Percentiles rank a stretch among this genome's conserved stretches.
Conservation (phyloP, 2,797 vertebrate species). For the Chromobotia macracanthus region DNA sequence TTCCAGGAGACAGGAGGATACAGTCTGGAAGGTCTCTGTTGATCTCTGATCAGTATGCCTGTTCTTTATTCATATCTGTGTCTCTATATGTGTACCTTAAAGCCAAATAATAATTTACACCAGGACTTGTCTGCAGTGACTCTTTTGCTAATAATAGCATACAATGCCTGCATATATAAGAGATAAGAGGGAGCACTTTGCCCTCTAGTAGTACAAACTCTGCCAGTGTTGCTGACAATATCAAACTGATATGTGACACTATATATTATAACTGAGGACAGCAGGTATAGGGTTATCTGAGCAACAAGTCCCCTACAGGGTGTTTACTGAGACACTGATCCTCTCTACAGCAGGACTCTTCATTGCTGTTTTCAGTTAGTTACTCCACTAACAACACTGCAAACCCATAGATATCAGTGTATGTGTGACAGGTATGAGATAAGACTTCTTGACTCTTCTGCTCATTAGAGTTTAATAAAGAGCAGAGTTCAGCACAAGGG, state of each 20-base stretch:
- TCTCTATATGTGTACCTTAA: neutral
- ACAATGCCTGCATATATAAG: no score
- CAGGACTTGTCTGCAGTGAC: neutral
- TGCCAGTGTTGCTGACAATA: no score
- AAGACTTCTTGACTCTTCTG: conserved; percentile 52
- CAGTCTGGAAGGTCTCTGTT: conserved; percentile 4
- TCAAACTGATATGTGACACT: no score
- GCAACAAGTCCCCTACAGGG: no score
- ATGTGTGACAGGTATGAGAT: conserved; percentile 52
- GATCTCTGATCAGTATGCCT: conserved; percentile 14
- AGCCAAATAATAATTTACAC: neutral
- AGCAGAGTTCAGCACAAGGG: conserved; percentile 57
- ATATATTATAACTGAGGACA: neutral
- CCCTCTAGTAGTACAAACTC: no score
- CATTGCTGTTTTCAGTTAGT: no score
- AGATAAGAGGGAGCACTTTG: no score
- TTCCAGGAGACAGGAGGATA: conserved; percentile 8
- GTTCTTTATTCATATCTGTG: conserved; percentile 24
- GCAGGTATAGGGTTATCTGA: no score
- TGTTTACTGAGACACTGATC: neutral
- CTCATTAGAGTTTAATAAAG: conserved; percentile 64
- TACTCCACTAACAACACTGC: no score
- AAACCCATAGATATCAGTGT: no score
- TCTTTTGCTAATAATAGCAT: neutral
- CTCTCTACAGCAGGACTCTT: conserved; percentile 2